Conservation (phyloP, 2,113 vertebrate genomes). For the Spilogale gracilis region DNA sequence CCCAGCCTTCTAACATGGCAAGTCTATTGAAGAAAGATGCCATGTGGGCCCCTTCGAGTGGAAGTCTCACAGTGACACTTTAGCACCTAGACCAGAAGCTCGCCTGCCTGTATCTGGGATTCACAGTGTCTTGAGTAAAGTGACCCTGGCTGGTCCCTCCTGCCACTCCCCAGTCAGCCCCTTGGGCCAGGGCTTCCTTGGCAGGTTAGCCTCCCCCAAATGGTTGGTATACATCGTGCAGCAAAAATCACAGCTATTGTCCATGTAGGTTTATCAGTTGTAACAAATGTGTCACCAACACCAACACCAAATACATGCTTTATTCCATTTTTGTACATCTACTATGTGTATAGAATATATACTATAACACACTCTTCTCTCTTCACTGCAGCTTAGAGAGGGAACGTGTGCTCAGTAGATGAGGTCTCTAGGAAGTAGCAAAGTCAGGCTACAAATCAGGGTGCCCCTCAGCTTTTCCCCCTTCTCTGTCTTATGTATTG, state of each 20-base stretch:
- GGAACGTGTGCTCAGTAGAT: not conserved
- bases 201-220: not conserved
- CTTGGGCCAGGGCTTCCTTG: not conserved
- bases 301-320: not conserved
- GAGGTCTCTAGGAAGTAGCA: not conserved
- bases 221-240: not conserved
- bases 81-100: too few relatives aligned
- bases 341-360: not conserved
- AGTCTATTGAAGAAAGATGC: not conserved
- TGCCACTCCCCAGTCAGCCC: not conserved
- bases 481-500: not conserved
- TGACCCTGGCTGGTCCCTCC: not conserved
- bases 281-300: not conserved
- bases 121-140: not conserved
- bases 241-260: not conserved
- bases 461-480: not conserved
- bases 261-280: not conserved
- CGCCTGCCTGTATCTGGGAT: not conserved
- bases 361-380: not conserved
- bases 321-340: not conserved
- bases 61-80: not conserved
- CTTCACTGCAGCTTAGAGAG: not conserved
- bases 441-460: not conserved
- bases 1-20: not conserved
- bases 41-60: rapidly evolving